Base-by-base conservation (phyloP, 2,797 vertebrate genomes). In the Dicrostonyx torquatus region DNA sequence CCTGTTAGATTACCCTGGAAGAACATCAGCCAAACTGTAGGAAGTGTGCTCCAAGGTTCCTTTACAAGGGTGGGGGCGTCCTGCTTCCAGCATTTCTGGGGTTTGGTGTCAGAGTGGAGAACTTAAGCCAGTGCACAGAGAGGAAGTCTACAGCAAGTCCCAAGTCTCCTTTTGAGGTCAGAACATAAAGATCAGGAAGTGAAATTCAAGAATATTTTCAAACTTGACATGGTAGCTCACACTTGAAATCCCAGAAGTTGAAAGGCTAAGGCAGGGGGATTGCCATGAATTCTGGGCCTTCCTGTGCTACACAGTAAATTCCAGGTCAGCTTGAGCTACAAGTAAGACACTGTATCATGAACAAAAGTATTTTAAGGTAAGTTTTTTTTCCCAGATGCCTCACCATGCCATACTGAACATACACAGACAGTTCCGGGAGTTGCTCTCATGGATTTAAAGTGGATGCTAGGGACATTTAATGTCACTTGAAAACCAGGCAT, bases 1-100 rank as follows among this genome's bases (percentile, higher is more conserved):
- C 88, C 89, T 60, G 64, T 93, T 77, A 83, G 58, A 88, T 91
- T 96, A 66, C 85, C 73, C 60, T 53, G 73, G 84, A 96, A 95
- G 70, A 62, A 91, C 11, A 75, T 91, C 89, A 88, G 68, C 79
- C 37, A 82, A 89, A 85, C n/a, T 45, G 37, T 31, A 77, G 29
- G 43, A 92, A 93, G 34, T 68, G 8, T 73, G 50, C 17, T 58
- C 40, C n/a, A 40, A 93, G 34, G 17, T 79, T 95, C 80, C 73
- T 78, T 72, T 80, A 31, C 31, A 77, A 85, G 83, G n/a, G 60
- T 93, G 76, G 64, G 82, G 48, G 58, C 45, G 75, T 76, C 84
- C 62, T 85, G 76, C 72, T 93, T 94, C n/a, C 77, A 94, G 62
- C 75, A 55, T 50, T 70, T 94, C 90, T 31, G 58, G 64, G 34